Evolutionary conservation across 2,797 vertebrate genomes (phyloP), one percentile per base, ranked within the genome.

Genomic region (Threskiornis aethiopicus): DNA sequence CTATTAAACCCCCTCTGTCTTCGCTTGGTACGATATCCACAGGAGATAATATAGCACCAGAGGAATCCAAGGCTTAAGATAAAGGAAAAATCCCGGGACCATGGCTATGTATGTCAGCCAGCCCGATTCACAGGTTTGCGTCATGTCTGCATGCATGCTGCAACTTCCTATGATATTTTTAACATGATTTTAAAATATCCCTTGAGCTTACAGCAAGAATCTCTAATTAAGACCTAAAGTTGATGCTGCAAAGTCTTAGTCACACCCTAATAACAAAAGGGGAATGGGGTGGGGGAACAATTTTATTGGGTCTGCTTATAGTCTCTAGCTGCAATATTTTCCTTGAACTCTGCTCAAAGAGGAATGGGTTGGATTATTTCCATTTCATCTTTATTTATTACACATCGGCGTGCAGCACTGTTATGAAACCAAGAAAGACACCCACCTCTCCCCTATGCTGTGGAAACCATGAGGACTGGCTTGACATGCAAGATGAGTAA

Each of bases 271-370:
- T 89, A 95, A 96, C 88, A 94, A 82, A 93, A 82, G 87, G 84
- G 41, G 64, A 79, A 64, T 8, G 84, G 58, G 84, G 66, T 13
- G 29, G 62, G 59, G 57, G 67, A 87, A 17, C 64, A 88, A 73
- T 94, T 97, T 93, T 95, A 87, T 73, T 92, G 75, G 89, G 93
- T 93, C 89, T 96, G 96, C 82, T 95, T 88, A 80, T 89, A 62
- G 94, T 92, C 93, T 95, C 84, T 90, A 80, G 70, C 90, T 91
- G 91, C 92, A 92, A 79, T 96, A 87, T 96, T 96, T 97, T 96
- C 94, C 95, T 97, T 96, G 91, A 96, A 93, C 85, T 92, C 62
- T 67, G 62, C 96, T 97, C 93, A 94, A 84, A 95, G 90, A 84
- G 88, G 89, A 95, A 86, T 29, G 73, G 84, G 88, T 76, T 96